These are phyloP conservation scores for Calliopum simillimum DNA, from an alignment of 2,888 invertebrate genomes.

Conservation along the genomic window DNA sequence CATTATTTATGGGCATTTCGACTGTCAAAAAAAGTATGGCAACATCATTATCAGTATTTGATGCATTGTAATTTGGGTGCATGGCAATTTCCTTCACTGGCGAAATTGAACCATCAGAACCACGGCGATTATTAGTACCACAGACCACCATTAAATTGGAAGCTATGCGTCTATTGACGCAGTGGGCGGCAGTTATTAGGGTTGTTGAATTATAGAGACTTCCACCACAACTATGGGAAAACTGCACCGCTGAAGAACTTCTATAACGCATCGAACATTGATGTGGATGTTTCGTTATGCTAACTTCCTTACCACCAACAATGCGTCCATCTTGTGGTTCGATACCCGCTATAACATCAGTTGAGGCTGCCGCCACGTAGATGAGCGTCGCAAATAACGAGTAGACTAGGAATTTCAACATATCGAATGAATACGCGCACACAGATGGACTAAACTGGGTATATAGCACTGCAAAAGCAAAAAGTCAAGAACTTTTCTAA, in stretches of 20 bases:
- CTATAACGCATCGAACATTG: constrained; percentile 55
- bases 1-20: constrained; percentile 47
- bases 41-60: constrained; percentile 69
- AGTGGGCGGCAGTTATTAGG: constrained; percentile 60
- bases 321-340: constrained; percentile 56
- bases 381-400: no score
- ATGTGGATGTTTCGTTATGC: constrained; percentile 50
- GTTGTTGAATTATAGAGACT: constrained; percentile 45
- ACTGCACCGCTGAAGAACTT: constrained; percentile 42
- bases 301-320: constrained; percentile 53
- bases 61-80: constrained; percentile 68
- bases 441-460: no score
- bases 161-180: constrained; percentile 48
- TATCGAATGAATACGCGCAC: no score
- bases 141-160: constrained; percentile 40
- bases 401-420: no score
- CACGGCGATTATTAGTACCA: constrained; percentile 52
- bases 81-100: constrained; percentile 66
- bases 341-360: no score
- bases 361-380: no score
- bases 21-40: constrained; percentile 65
- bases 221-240: constrained; percentile 49
- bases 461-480: no score
- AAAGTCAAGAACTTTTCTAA: no score
- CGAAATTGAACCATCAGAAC: constrained; percentile 68